Evolutionary conservation across 35 echinoderm and acorn worm species (phyloP), one percentile per base, ranked within the genome.

Genomic region (Ptychodera flava): DNA sequence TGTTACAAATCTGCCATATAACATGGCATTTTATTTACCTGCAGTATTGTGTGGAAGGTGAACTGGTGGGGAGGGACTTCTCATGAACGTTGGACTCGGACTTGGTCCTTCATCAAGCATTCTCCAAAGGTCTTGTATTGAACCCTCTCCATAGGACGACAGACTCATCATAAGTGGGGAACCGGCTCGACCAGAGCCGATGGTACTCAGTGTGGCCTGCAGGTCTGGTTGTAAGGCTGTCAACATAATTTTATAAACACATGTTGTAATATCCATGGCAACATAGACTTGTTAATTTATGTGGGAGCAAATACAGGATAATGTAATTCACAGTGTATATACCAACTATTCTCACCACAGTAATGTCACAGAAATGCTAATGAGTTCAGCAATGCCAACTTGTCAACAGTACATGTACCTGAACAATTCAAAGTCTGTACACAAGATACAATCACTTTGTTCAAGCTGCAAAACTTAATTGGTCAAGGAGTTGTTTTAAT

Each of bases 141-240:
- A 97, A 78, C 93, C 95, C 90, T 93, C 95, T 32, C 95, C 95
- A 33, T 86, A 82, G 15, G 95, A 93, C 93, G 95, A 97, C 45
- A 64, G 6, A 22, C 45, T 64, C 95, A 97, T 97, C 89, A 91
- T 84, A 35, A 97, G 77, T 35, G 95, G 92, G 1, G 90, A 84
- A 64, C 45, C 45, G 22, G 6, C 45, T 22, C 6, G 45, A 12
- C 45, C 45, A 12, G 45, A 64, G 22, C 45, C 45, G 22, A 64
- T 64, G 45, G 45, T 64, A 64, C 1, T 33, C 33, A 34, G 78
- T 90, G 85, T 90, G 84, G 90, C 82, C 85, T 84, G 85, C 37
- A 52, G 85, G 81, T 30, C 80, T 79, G 16, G 34, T 81, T 53
- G 87, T 81, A 15, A 16, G 79, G 78, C 87, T 88, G 1, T 88